Evolutionary conservation across 2,797 vertebrate species (phyloP).

Genomic region (Sebastiscus albofasciatus): DNA sequence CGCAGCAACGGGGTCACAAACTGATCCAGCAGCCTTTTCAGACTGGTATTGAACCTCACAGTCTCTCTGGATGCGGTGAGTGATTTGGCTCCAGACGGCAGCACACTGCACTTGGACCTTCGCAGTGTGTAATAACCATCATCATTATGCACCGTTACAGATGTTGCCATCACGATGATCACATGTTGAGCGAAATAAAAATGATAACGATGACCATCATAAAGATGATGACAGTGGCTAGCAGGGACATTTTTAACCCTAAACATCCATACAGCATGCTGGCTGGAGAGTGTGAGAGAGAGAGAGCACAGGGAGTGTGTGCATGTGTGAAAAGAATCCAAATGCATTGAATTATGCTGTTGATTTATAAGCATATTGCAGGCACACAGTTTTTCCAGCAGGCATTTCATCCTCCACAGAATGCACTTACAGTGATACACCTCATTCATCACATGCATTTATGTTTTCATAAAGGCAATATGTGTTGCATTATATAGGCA

Average conservation of each 20-base stretch:
- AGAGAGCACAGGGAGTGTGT: not conserved
- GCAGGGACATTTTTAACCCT: not conserved
- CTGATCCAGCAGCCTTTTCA: constrained; percentile 52
- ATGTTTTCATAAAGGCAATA: not conserved
- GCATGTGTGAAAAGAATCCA: not conserved
- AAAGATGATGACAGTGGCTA: not conserved
- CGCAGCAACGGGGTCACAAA: constrained; percentile 48
- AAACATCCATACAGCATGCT: not conserved
- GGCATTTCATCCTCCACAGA: constrained; percentile 3
- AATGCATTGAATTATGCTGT: not conserved
- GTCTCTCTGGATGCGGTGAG: constrained; percentile 15
- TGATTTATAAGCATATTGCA: constrained; percentile 5
- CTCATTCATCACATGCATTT: constrained; percentile 1
- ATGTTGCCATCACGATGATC: not conserved
- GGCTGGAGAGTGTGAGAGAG: not conserved
- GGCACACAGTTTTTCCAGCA: not conserved
- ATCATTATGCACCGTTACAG: not conserved
- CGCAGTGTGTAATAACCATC: not conserved
- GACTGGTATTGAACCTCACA: constrained; percentile 36
- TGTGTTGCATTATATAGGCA: not conserved
- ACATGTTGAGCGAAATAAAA: not conserved
- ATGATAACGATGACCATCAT: not conserved
- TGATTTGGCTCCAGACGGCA: constrained; percentile 23
- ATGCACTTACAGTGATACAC: not conserved
- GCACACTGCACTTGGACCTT: not conserved